Percentiles rank a stretch among this genome's conserved stretches.
These are phyloP conservation scores for Muscina levida DNA, from an alignment of 2,888 invertebrate genomes.

Conservation along the genomic window DNA sequence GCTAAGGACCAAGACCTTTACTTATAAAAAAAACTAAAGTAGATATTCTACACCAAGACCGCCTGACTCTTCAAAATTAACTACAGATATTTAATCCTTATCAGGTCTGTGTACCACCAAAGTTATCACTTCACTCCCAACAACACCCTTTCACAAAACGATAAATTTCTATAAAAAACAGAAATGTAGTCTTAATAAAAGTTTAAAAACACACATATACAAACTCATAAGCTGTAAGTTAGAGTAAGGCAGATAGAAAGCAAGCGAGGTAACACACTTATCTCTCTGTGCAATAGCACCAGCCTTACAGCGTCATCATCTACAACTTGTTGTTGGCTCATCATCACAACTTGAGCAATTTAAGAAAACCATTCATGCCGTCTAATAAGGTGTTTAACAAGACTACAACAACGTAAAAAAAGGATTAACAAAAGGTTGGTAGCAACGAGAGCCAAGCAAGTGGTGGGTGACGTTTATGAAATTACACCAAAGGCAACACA, in stretches of 20 bases:
- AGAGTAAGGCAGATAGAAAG: not conserved
- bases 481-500: conserved; percentile 54
- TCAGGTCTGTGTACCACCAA: too few species aligned
- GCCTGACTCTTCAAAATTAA: too few species aligned
- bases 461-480: conserved; percentile 51
- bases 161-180: conserved; percentile 48
- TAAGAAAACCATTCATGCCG: conserved; percentile 35
- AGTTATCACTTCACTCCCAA: too few species aligned
- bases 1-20: too few species aligned
- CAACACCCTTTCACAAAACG: not conserved
- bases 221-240: not conserved
- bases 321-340: conserved; percentile 49
- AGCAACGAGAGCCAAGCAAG: conserved; percentile 5
- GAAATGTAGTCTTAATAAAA: conserved; percentile 28
- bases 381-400: conserved; percentile 52
- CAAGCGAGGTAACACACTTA: too few species aligned
- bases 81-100: too few species aligned
- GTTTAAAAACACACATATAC: conserved; percentile 20
- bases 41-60: too few species aligned
- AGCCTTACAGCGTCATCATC: not conserved
- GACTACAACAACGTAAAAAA: conserved; percentile 35
- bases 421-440: not conserved
- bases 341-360: conserved; percentile 43
- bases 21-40: too few species aligned
- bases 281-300: conserved; percentile 10